phyloP scores from a whole-genome alignment of 2,888 invertebrate genomes.

The Caenorhabditis afra region DNA sequence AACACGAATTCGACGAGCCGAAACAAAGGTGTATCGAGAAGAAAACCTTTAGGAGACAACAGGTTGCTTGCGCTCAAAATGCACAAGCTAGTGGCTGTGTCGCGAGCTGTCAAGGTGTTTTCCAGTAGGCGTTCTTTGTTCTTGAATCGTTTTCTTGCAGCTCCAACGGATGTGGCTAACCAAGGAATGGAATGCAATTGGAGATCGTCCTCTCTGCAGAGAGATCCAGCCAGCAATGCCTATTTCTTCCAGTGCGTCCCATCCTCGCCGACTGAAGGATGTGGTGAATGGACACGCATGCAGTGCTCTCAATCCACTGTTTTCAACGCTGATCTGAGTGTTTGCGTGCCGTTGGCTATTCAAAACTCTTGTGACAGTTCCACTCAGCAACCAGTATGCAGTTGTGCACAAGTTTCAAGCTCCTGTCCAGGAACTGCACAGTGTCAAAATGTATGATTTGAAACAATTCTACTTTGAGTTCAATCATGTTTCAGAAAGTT shows the following conservation, averaged over 20 bases:
- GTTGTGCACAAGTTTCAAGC: conserved; percentile 65
- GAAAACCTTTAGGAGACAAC: conserved; percentile 71
- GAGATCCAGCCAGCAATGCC: conserved; percentile 65
- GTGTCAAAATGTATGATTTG: conserved; percentile 71
- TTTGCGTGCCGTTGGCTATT: conserved; percentile 63
- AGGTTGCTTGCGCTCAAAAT: conserved; percentile 67
- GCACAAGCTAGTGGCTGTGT: conserved; percentile 63
- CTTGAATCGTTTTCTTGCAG: no score
- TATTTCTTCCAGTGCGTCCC: conserved; percentile 79
- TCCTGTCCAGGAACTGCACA: conserved; percentile 71
- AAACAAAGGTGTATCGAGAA: conserved; percentile 71
- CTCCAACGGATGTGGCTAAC: conserved; percentile 33
- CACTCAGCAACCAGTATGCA: conserved; percentile 65
- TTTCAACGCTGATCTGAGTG: conserved; percentile 53
- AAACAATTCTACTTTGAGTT: background rate
- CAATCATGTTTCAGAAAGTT: conserved; percentile 65
- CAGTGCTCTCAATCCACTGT: conserved; percentile 74
- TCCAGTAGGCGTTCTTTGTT: no score
- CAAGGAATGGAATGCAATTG: conserved; percentile 74
- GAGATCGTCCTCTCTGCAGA: conserved; percentile 70
- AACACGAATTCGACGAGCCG: conserved; percentile 74
- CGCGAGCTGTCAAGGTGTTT: conserved; percentile 61
- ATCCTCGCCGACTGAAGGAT: conserved; percentile 71
- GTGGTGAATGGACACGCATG: conserved; percentile 78
- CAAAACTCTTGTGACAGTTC: conserved; percentile 52